These are phyloP conservation scores for Chrysemys picta DNA, from an alignment of 2,113 vertebrate species.

Conservation along the genomic window DNA sequence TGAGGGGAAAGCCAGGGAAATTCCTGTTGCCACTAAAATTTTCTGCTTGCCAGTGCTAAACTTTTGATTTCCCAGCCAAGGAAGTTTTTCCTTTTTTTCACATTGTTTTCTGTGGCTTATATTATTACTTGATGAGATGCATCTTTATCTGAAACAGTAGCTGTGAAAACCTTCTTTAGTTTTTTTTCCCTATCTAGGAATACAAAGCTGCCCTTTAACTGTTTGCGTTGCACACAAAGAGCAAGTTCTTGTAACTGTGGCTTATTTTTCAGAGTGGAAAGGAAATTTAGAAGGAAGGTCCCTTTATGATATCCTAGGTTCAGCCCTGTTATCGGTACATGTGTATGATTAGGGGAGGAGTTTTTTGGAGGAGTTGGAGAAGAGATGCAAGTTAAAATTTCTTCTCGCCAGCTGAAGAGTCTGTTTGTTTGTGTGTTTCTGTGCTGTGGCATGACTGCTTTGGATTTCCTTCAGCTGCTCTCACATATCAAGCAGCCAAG, in stretches of 20 bases:
- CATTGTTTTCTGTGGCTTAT: accelerated
- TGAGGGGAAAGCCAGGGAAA: accelerated
- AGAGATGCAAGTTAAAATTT: not conserved
- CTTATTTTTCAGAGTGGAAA: not conserved
- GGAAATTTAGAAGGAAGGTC: not conserved
- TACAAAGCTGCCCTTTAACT: not conserved
- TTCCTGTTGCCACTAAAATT: not conserved
- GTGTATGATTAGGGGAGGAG: accelerated
- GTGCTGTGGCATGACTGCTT: not conserved
- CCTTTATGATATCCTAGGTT: not conserved
- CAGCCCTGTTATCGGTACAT: not conserved
- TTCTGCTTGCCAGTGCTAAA: not conserved
- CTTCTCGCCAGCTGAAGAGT: not conserved
- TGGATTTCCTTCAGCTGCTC: slow-evolving; percentile 52
- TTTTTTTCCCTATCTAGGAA: not conserved
- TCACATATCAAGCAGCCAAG: not conserved
- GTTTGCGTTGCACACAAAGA: not conserved
- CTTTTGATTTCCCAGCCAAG: not conserved
- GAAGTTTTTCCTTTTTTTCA: not conserved
- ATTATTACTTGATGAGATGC: accelerated
- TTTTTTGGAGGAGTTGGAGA: not conserved
- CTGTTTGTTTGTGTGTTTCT: not conserved
- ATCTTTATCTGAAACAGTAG: not conserved
- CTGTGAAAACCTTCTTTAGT: not conserved
- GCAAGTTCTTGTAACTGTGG: slow-evolving; percentile 4